Conservation (phyloP, 2,797 vertebrate species). For the Scolopax bukidnonensis region DNA sequence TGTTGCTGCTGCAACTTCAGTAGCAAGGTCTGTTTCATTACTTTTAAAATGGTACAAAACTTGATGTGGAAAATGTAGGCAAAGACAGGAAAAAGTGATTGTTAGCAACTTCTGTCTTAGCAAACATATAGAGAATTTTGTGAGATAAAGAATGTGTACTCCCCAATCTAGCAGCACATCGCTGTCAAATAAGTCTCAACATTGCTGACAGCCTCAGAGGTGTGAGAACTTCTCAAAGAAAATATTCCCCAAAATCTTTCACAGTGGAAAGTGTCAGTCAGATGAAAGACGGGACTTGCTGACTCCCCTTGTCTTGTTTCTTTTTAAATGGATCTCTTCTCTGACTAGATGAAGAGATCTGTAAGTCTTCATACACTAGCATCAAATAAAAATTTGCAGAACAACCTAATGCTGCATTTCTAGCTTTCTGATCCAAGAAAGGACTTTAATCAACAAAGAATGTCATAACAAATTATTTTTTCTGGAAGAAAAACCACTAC, state of each 20-base stretch:
- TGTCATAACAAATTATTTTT: not conserved
- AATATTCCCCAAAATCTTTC: not conserved
- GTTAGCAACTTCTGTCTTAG: not conserved
- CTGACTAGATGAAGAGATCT: not conserved
- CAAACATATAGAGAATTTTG: not conserved
- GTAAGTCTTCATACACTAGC: not conserved
- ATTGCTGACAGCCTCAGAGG: not conserved
- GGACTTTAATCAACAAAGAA: not conserved
- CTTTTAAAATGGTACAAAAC: not conserved
- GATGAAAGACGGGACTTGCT: not conserved
- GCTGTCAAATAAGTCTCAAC: not conserved
- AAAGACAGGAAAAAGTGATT: not conserved
- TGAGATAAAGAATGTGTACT: not conserved
- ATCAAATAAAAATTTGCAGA: not conserved
- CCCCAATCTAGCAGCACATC: not conserved
- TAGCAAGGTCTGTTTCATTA: not conserved
- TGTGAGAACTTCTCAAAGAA: constrained; percentile 2
- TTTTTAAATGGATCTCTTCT: not conserved
- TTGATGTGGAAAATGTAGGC: not conserved
- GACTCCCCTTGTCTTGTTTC: not conserved
- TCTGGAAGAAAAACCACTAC: not conserved
- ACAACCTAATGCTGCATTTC: not conserved
- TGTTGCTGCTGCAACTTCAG: not conserved
- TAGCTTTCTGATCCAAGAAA: not conserved
- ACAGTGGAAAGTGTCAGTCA: not conserved